Conservation (phyloP, 2,888 invertebrate genomes). For the Diarsia rubi region DNA sequence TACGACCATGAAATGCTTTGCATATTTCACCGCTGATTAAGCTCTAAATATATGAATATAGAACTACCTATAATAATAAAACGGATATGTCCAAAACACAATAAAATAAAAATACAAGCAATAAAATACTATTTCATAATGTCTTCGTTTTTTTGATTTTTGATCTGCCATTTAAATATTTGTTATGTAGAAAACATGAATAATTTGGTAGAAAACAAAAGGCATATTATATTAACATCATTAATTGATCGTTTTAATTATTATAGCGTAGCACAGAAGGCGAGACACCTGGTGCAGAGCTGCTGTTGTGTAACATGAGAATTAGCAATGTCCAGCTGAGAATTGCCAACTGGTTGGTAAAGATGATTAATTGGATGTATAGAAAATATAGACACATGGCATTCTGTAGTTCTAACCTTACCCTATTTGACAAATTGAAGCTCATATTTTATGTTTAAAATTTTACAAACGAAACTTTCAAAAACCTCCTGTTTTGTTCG, state of each 20-base stretch:
- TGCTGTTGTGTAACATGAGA: neutral
- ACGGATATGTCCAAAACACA: neutral
- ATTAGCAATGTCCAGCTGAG: neutral
- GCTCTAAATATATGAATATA: neutral
- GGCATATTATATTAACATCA: neutral
- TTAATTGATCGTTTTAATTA: neutral
- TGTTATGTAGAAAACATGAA: neutral
- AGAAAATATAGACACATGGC: neutral
- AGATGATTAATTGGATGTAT: neutral
- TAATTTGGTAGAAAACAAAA: neutral
- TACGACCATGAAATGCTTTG: conserved; percentile 46
- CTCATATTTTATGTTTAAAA: neutral
- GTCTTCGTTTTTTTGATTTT: neutral
- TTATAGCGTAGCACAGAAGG: neutral
- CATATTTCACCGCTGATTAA: conserved; percentile 37
- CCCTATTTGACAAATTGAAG: neutral
- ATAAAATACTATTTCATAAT: neutral
- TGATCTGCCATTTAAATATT: neutral
- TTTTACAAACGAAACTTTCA: neutral
- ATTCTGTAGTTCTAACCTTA: neutral
- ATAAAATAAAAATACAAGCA: neutral
- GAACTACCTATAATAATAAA: neutral
- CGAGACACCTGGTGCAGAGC: neutral
- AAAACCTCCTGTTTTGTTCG: neutral
- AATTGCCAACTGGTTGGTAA: neutral